Evolutionary conservation across 2,888 invertebrate species (phyloP), one percentile per base, ranked within the genome.

Genomic region (Melanophora roralis): DNA sequence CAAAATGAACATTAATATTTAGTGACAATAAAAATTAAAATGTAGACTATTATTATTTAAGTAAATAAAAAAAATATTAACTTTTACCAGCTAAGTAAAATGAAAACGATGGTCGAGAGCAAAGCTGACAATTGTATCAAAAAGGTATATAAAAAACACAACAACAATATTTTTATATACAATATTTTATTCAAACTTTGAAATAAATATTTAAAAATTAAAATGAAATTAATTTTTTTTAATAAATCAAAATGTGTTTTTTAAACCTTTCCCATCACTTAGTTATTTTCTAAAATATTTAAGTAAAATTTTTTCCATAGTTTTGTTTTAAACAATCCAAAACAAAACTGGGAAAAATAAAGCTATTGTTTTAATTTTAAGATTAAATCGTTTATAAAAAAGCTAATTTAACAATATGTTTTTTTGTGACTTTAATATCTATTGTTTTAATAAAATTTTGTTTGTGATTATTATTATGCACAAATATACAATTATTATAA

Each of bases 1-100:
- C 34, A 19, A 43, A 78, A 69, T 78, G 65, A 65, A 65, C 78
- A 78, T n/a, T n/a, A n/a, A n/a, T 74, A 78, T 69, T 69, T 8
- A 8, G 34, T 67, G 19, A 12, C 9, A 34, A 14, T 9, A 8
- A 32, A 16, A 9, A 19, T 14, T 16, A 45, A 45, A 45, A 19
- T n/a, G 8, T 45, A 45, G 36, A 23, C 5, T 60, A n/a, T 21
- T 59, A 27, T 65, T 69, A 47, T 47, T 47, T 55, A 65, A 73
- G 47, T 73, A 21, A 36, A 6, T 27, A 27, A 27, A 27, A 51
- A 40, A 38, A 16, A 51, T 38, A 36, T 76, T 62, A 65, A 21
- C 27, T 67, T 78, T 49, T 27, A 23, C 12, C 43, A 27, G 40
- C 6, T 40, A 45, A 45, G 47, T 47, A 14, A 34, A 21, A 47